Base-by-base conservation (phyloP, 2,113 vertebrate genomes). In the Oryzias curvinotus region DNA sequence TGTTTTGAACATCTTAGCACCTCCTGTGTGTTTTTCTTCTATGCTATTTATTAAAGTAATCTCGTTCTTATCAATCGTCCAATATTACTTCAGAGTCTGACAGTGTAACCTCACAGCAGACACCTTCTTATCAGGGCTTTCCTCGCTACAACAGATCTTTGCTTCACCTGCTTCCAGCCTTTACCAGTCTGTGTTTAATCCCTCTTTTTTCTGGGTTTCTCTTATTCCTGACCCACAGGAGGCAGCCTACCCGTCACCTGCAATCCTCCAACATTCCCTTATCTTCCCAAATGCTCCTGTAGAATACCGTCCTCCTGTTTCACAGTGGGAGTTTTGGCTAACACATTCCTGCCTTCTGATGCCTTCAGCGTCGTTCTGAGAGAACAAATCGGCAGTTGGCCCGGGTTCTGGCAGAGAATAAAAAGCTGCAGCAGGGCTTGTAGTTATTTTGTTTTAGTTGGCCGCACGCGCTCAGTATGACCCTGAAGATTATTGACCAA, bases 401-500 rank as follows among this genome's bases (percentile, higher is more conserved):
- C 68, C 62, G 13, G 50, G 28, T 42, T 47, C 66, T 62, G 71
- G 73, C 63, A 59, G 44, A 66, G 75, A 65, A 51, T 26, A 44
- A 49, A 53, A 36, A 36, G 36, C 36, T 42, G 83, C 75, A 15
- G 14, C 55, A 36, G 68, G 57, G 68, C 73, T 73, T 71, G 59
- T 71, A 70, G 62, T 68, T 57, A 55, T 52, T 61, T 81, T 75
- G 79, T 80, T 85, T 75, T 80, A 82, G 61, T 85, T 87, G 81
- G 78, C 85, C 17, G 43, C 71, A 65, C 67, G 70, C 52, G 81
- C 70, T 70, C 73, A 47, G 50, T 61, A 28, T 73, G 81, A 86
- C 75, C 87, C 76, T 77, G 77, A 77, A 76, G 71, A 74, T 78
- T 78, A 84, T 75, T 78, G 76, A 81, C 77, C 67, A 60, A 76